These are phyloP conservation scores for Agriotes lineatus DNA, from an alignment of 2,888 invertebrate species.

Conservation along the genomic window DNA sequence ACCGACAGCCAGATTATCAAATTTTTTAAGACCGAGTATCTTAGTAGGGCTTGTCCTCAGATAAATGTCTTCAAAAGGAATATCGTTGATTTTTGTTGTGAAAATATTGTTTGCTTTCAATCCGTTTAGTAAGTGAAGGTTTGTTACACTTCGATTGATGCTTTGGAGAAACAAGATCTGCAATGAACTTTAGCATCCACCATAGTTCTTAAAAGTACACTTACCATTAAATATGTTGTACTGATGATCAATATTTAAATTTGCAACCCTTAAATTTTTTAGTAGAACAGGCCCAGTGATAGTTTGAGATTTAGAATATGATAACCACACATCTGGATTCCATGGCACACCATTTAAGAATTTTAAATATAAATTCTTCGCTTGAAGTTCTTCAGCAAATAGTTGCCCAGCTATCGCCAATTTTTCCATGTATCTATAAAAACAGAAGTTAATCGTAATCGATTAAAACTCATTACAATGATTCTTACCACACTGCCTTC, in stretches of 20 bases:
- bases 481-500: constrained; percentile 12
- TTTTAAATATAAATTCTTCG: constrained; percentile 49
- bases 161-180: constrained; percentile 50
- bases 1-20: constrained; percentile 2
- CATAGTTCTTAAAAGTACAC: not conserved
- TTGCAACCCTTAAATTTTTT: constrained; percentile 44
- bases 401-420: constrained; percentile 49
- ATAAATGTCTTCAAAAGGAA: constrained; percentile 55
- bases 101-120: constrained; percentile 50
- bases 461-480: not conserved
- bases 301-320: constrained; percentile 54
- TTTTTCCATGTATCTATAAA: constrained; percentile 49
- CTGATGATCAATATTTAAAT: constrained; percentile 25
- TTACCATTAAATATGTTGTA: not conserved
- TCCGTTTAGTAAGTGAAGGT: constrained; percentile 46
- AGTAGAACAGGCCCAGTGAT: constrained; percentile 53
- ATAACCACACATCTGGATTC: constrained; percentile 56
- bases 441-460: not conserved
- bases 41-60: constrained; percentile 45
- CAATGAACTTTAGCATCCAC: constrained; percentile 44
- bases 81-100: constrained; percentile 52
- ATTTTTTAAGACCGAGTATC: constrained; percentile 30
- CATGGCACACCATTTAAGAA: constrained; percentile 53
- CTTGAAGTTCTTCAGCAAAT: constrained; percentile 45
- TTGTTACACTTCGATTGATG: constrained; percentile 47